A percentile compares a stretch with the other conserved stretches of the same genome.
Conservation (phyloP, 2,113 vertebrate genomes). For the Salvelinus fontinalis region DNA sequence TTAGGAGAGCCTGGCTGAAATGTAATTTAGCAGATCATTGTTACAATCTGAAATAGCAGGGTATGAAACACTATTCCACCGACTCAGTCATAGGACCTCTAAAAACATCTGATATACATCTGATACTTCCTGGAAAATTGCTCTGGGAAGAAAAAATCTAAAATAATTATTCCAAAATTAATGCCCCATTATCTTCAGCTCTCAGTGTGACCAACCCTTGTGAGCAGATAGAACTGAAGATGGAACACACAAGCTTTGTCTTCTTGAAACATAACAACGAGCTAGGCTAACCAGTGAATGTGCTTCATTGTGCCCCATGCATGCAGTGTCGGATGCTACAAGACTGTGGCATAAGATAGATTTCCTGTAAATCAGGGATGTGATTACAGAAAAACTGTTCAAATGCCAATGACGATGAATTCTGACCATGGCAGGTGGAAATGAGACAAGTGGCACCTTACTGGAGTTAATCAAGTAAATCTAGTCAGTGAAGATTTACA, state of each 20-base stretch:
- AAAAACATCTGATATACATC: not conserved
- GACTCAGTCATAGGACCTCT: not conserved
- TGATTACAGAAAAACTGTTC: not conserved
- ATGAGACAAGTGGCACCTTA: not conserved
- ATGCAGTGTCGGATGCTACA: not conserved
- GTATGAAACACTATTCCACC: not conserved
- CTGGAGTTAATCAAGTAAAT: not conserved
- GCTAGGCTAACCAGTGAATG: not conserved
- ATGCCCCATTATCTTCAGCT: not conserved
- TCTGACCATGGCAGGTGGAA: not conserved
- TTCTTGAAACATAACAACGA: not conserved
- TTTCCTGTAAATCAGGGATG: not conserved
- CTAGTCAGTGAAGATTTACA: not conserved
- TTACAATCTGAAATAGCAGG: not conserved
- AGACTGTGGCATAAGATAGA: not conserved
- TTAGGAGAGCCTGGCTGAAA: not conserved
- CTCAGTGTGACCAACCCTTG: not conserved
- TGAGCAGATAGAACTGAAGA: not conserved
- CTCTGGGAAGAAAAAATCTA: too few relatives aligned
- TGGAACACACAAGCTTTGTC: conserved; percentile 1
- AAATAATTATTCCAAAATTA: too few relatives aligned
- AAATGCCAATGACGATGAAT: not conserved
- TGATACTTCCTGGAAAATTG: conserved; percentile 5
- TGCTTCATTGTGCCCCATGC: not conserved
- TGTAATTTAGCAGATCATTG: not conserved